Evolutionary conservation across 2,888 invertebrate genomes (phyloP).

Genomic region (Drosophila pegasa): DNA sequence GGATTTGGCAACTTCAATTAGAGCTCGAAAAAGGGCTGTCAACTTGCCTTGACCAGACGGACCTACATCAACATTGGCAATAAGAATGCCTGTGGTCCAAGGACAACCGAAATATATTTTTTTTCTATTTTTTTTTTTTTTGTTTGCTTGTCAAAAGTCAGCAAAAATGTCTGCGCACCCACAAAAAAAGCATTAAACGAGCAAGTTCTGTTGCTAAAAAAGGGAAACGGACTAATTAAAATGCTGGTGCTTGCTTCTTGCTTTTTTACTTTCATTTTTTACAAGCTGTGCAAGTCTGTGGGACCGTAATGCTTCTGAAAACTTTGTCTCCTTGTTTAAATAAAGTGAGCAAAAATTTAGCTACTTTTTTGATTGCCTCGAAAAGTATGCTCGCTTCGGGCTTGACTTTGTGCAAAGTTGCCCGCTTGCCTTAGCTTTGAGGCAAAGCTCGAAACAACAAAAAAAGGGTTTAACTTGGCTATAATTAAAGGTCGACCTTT

Average conservation of each 20-base stretch:
- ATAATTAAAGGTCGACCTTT: constrained; percentile 69
- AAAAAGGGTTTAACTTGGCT: constrained; percentile 55
- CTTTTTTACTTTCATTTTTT: constrained; percentile 22
- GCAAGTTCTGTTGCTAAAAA: constrained; percentile 4
- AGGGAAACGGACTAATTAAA: constrained; percentile 64
- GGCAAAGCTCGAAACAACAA: constrained; percentile 22
- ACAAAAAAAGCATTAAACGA: constrained; percentile 9
- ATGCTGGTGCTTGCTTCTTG: constrained; percentile 39
- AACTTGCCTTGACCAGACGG: constrained; percentile 29
- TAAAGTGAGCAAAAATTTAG: constrained; percentile 31
- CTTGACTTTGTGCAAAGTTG: constrained; percentile 35
- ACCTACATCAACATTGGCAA: constrained; percentile 42
- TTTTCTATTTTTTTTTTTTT: constrained; percentile 2
- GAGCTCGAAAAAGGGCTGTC: constrained; percentile 9
- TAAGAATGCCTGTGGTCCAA: constrained; percentile 18
- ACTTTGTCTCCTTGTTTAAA: constrained; percentile 33
- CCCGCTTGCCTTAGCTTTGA: constrained; percentile 22
- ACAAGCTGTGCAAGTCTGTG: constrained; percentile 13
- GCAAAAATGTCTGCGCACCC: constrained; percentile 12
- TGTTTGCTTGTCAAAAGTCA: constrained; percentile 18
- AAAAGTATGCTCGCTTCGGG: constrained; percentile 41
- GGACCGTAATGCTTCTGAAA: constrained; percentile 31
- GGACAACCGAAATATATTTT: constrained; percentile 15
- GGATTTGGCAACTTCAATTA: constrained; percentile 38
- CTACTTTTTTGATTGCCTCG: constrained; percentile 63